Conservation (phyloP, 2,113 vertebrate species). For the Salvator merianae region DNA sequence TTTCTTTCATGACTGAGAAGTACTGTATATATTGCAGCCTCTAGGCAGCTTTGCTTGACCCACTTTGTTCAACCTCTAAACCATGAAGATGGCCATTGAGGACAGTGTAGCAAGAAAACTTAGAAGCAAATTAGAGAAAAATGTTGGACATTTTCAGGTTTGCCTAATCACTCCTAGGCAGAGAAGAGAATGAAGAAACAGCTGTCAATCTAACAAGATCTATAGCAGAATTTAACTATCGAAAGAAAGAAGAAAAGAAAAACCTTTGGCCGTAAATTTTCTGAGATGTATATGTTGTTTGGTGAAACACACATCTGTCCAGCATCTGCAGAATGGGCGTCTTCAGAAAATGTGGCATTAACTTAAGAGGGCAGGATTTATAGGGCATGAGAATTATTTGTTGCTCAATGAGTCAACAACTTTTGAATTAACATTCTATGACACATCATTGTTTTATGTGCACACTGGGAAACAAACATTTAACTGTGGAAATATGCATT, state of each 20-base stretch:
- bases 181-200: neutral
- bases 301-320: conserved; percentile 11
- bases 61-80: neutral
- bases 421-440: neutral
- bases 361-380: neutral
- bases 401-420: neutral
- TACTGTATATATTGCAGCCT: too few relatives aligned
- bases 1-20: neutral
- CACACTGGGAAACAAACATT: neutral
- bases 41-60: neutral
- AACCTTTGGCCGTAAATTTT: neutral
- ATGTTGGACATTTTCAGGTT: neutral
- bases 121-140: neutral
- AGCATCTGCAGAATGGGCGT: conserved; percentile 5
- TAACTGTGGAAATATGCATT: neutral
- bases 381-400: neutral
- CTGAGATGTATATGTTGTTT: neutral
- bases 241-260: conserved; percentile 9
- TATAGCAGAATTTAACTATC: neutral
- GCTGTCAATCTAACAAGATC: neutral
- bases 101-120: neutral
- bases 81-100: neutral
- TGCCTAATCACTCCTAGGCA: neutral
- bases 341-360: conserved; percentile 2
- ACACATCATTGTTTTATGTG: neutral